Evolutionary conservation across 2,888 invertebrate genomes (phyloP), one percentile per base, ranked within the genome.

Genomic region (Aphrophora alni): DNA sequence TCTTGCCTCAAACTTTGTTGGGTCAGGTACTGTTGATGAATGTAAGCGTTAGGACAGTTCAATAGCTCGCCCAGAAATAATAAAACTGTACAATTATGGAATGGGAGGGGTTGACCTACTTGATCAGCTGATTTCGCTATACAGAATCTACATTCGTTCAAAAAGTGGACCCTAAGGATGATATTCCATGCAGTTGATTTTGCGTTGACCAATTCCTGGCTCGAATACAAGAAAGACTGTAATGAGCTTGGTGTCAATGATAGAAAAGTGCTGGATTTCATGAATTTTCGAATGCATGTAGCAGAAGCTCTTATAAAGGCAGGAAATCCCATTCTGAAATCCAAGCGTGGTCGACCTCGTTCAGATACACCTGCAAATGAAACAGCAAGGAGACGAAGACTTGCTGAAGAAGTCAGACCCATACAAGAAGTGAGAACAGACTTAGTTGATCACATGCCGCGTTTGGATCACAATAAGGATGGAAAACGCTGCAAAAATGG

Each of bases 1-100:
- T 27, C 24, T 85, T 70, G 84, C 83, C 33, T 85, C 85, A 25
- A 84, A 83, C 38, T 84, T 81, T 79, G 74, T 82, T 75, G 83
- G 83, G 24, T 75, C 71, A 59, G 84, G 83, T 26, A 68, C 79
- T 10, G 51, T 17, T 75, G 70, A 82, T 75, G 12, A 38, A 75
- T 69, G 77, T 24, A 81, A 59, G 38, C 51, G 84, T 25, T 85
- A 84, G 84, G 77, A 79, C n/a, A n/a, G n/a, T 72, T 83, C 82
- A 38, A 79, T 85, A 12, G 21, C 77, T 14, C 70, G 82, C 28
- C 85, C 85, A 27, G 81, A 82, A 70, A 74, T 85, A 21, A 75
- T 85, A 25, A 80, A 78, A 59, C 21, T 73, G 27, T 85, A 85
- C 38, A 85, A 85, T 33, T 27, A 70, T n/a, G 33, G 21, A 12